Conservation (phyloP, 2,113 vertebrate genomes). For the Sarotherodon lohbergeri region DNA sequence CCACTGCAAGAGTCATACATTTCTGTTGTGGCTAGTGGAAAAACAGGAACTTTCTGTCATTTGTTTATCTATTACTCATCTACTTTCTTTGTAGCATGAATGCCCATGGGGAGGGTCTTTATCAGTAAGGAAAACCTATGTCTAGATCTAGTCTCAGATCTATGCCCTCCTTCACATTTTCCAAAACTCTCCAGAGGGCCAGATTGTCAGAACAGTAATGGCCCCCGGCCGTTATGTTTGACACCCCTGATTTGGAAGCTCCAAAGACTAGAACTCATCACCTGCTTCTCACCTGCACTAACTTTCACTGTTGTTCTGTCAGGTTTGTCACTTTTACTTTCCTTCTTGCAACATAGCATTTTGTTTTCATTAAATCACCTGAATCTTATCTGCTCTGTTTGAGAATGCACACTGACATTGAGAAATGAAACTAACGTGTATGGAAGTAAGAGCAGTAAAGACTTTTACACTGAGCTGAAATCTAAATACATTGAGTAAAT, state of each 20-base stretch:
- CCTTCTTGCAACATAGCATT: background rate
- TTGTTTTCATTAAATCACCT: background rate
- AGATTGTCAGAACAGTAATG: background rate
- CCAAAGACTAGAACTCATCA: background rate
- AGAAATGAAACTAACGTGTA: background rate
- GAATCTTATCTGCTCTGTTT: background rate
- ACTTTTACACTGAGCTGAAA: background rate
- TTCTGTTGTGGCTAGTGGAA: background rate
- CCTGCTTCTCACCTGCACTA: background rate
- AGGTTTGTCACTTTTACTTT: background rate
- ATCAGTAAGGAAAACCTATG: background rate
- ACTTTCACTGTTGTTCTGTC: background rate
- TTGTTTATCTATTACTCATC: background rate
- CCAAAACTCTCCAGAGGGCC: background rate
- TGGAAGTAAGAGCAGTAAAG: background rate
- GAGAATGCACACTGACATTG: background rate
- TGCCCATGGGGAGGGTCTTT: background rate
- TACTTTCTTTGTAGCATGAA: background rate
- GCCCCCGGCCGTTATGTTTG: background rate
- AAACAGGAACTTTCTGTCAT: background rate
- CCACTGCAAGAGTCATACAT: background rate
- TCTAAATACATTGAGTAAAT: background rate
- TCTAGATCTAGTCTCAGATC: background rate
- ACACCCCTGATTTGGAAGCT: background rate
- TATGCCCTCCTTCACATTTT: background rate